A percentile compares a stretch with the other conserved stretches of the same genome.
These are phyloP conservation scores for Scaptomyza graminum DNA, from an alignment of 1,140 invertebrate genomes.

Conservation along the genomic window DNA sequence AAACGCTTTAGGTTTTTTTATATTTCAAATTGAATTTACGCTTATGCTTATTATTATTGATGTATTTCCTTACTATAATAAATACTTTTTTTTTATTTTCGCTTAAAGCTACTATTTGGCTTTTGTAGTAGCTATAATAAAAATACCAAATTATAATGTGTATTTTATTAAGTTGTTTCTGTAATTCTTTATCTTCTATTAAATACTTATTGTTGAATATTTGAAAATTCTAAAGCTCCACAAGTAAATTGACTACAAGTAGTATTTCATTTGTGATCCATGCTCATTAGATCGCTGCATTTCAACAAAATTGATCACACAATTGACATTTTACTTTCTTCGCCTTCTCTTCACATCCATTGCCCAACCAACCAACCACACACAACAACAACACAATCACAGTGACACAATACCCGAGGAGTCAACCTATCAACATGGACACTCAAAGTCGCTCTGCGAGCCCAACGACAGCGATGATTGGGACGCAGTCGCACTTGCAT, in stretches of 20 bases:
- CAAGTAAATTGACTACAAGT: slow-evolving; percentile 40
- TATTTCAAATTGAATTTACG: background rate
- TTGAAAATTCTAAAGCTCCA: slow-evolving; percentile 7
- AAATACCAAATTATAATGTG: slow-evolving; percentile 7
- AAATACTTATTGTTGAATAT: slow-evolving; percentile 1
- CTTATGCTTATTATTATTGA: slow-evolving; percentile 16
- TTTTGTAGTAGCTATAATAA: slow-evolving; percentile 16
- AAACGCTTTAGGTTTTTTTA: background rate
- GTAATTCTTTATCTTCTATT: background rate
- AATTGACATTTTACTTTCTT: slow-evolving; percentile 79
- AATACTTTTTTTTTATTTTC: background rate
- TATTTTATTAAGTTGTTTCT: background rate
- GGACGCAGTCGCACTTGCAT: slow-evolving; percentile 63
- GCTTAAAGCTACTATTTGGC: background rate
- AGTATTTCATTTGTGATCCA: slow-evolving; percentile 43
- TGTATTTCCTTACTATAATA: background rate
- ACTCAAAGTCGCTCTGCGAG: slow-evolving; percentile 81
- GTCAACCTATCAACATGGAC: slow-evolving; percentile 73
- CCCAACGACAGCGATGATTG: slow-evolving; percentile 75
- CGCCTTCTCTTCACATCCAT: slow-evolving; percentile 73
- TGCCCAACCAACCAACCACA: slow-evolving; percentile 40
- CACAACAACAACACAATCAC: slow-evolving; percentile 51
- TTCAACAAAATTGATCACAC: slow-evolving; percentile 61
- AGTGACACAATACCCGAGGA: slow-evolving; percentile 84
- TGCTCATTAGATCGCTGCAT: slow-evolving; percentile 39